These are phyloP conservation scores for Hypomecis punctinalis DNA, from an alignment of 2,888 invertebrate genomes.

Conservation along the genomic window DNA sequence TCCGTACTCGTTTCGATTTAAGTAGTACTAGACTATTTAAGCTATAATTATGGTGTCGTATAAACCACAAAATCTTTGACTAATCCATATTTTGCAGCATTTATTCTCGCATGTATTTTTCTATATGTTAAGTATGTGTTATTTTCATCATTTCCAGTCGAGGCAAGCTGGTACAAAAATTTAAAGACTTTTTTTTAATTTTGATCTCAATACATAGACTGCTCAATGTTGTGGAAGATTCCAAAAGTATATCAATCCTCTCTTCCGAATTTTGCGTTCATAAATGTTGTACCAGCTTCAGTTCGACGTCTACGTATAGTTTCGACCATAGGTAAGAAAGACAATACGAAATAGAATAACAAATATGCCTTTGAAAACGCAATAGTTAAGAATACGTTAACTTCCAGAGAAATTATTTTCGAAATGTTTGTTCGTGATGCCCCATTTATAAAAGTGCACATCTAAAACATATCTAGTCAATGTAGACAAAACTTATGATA, in stretches of 20 bases:
- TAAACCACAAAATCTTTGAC: constrained; percentile 40
- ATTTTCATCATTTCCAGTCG: constrained; percentile 36
- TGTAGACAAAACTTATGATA: constrained; percentile 67
- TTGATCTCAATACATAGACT: neutral
- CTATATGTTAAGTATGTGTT: constrained; percentile 35
- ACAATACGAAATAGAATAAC: constrained; percentile 80
- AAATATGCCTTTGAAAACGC: constrained; percentile 75
- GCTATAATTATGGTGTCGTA: constrained; percentile 42
- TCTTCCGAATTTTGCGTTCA: neutral
- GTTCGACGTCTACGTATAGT: constrained; percentile 53
- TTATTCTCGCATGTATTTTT: constrained; percentile 42
- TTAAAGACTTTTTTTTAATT: constrained; percentile 3
- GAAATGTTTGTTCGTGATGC: constrained; percentile 68
- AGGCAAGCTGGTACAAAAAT: constrained; percentile 48
- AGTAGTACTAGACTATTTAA: constrained; percentile 43
- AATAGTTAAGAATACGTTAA: constrained; percentile 80
- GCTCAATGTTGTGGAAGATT: too few relatives aligned
- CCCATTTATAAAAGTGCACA: constrained; percentile 66
- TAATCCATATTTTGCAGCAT: constrained; percentile 41
- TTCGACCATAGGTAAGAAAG: constrained; percentile 83
- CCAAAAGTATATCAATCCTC: neutral
- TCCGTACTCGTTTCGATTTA: constrained; percentile 37
- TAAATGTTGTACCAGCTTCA: constrained; percentile 17
- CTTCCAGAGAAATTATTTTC: constrained; percentile 77
- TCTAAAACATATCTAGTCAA: constrained; percentile 84